Base-by-base conservation (phyloP, 2,797 vertebrate genomes). In the Pithecia hirsuta region DNA sequence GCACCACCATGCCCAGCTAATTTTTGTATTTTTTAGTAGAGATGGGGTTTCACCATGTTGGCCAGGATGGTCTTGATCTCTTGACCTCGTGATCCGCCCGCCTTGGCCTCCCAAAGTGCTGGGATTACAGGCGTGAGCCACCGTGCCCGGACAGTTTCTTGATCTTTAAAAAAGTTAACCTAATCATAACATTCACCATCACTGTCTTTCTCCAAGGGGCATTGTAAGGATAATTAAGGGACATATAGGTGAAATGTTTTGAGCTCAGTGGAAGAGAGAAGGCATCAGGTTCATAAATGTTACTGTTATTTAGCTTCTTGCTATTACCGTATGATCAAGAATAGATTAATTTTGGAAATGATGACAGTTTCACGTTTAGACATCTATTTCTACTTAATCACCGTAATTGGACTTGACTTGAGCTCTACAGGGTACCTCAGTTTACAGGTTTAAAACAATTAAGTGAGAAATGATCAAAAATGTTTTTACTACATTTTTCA, bases 331-430 rank as follows among this genome's bases (percentile, higher is more conserved):
- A 15, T 91, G 39, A 97, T 97, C 39, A 24, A 97, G 95, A 87
- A 89, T 46, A 83, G 59, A 46, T 72, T 93, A 55, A 79, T 93
- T 98, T 96, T 95, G 72, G 95, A 96, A 96, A 87, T 67, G 92
- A 22, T 67, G 5, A 52, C 92, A 94, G n/a, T 89, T 26, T 82
- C 17, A 61, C 89, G 30, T 97, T 97, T 97, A 26, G 5, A 67
- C 78, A 87, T 87, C 61, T 81, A 44, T 57, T 96, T 46, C 78
- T 96, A 41, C 1, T 93, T 89, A 97, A 89, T 78, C 48, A 59
- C 11, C 22, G 46, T 44, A 41, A 15, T 36, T 76, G 74, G 5
- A 88, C 97, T 98, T 97, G 52, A 10, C 20, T 50, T 57, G 22
- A 94, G 17, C 12, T 74, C 76, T 75, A 12, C 82, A 97, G 44